A percentile compares a stretch with the other conserved stretches of the same genome.
These are phyloP conservation scores for Leucozona laternaria DNA, from an alignment of 2,888 invertebrate species.

Conservation along the genomic window DNA sequence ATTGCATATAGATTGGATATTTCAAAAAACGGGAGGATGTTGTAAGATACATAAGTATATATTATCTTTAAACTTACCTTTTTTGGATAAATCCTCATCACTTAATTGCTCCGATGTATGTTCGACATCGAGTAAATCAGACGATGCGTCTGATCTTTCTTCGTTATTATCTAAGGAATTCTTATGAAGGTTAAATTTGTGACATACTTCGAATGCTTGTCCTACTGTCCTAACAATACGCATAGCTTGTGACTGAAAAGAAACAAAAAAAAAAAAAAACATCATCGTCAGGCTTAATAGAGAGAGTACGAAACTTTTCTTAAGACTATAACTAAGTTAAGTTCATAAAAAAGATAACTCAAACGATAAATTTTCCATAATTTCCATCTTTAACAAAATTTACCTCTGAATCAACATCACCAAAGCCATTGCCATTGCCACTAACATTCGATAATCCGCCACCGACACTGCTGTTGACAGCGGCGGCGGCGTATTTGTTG, in stretches of 20 bases:
- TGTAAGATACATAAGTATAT: background rate
- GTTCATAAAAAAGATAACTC: background rate
- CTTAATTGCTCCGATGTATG: conserved; percentile 83
- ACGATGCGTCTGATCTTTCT: conserved; percentile 83
- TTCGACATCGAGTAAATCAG: conserved; percentile 83
- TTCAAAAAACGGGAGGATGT: too few species aligned
- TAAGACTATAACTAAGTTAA: background rate
- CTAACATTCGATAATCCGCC: conserved; percentile 27
- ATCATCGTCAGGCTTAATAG: background rate
- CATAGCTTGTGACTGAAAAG: conserved; percentile 97
- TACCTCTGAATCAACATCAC: conserved; percentile 77
- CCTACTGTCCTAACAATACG: conserved; percentile 98
- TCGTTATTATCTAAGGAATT: conserved; percentile 84
- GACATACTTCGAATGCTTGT: conserved; percentile 99
- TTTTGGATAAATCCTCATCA: conserved; percentile 85
- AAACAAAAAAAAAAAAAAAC: conserved; percentile 45
- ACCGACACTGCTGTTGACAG: conserved; percentile 22
- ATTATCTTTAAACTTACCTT: conserved; percentile 84
- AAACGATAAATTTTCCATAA: background rate
- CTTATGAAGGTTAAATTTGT: conserved; percentile 92
- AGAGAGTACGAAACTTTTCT: background rate
- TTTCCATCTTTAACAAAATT: conserved; percentile 7
- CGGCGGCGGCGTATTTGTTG: conserved; percentile 76
- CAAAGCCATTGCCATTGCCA: conserved; percentile 43
- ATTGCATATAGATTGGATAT: too few species aligned